These are phyloP conservation scores for Caloenas nicobarica DNA, from an alignment of 2,113 vertebrate genomes.

Conservation along the genomic window DNA sequence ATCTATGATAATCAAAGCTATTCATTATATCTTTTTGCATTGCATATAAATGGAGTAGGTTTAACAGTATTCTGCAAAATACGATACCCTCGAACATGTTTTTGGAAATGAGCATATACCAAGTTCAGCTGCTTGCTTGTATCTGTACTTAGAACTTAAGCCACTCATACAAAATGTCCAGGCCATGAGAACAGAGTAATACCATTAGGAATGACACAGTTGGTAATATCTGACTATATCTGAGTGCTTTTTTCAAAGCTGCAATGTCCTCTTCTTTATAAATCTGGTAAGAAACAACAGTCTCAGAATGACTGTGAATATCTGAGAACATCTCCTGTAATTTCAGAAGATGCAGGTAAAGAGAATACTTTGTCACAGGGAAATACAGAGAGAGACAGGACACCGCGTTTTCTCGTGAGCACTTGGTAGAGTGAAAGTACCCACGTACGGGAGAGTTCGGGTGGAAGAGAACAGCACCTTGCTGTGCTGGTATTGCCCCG, in stretches of 20 bases:
- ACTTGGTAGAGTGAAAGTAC: not conserved
- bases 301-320: not conserved
- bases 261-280: not conserved
- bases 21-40: not conserved
- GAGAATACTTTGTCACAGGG: not conserved
- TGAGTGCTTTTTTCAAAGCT: not conserved
- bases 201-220: not conserved
- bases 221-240: not conserved
- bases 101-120: not conserved
- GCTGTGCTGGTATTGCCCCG: not conserved
- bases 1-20: not conserved
- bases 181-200: not conserved
- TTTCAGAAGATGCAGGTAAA: not conserved
- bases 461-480: not conserved
- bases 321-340: not conserved
- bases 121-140: not conserved
- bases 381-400: not conserved
- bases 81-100: not conserved
- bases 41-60: not conserved
- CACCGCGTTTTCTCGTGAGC: fast-evolving
- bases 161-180: not conserved
- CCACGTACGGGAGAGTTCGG: not conserved
- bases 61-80: not conserved
- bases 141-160: not conserved
- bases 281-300: not conserved